Conservation (phyloP, 2,797 vertebrate species). For the Hoplostethus mediterraneus region DNA sequence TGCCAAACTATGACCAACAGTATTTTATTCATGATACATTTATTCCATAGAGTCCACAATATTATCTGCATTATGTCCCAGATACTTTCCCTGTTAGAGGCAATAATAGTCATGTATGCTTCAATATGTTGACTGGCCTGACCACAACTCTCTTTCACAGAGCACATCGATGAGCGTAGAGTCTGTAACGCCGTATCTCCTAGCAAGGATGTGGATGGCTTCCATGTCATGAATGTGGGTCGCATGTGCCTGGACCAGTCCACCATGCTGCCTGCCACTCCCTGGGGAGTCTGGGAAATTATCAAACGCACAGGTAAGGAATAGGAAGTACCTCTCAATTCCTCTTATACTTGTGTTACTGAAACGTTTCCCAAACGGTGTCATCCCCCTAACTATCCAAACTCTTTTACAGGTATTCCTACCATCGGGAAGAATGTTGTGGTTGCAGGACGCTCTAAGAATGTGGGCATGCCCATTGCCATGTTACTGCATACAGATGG, state of each 20-base stretch:
- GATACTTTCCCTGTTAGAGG: not conserved
- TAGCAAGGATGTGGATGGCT: conserved; percentile 96
- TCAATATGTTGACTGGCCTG: conserved; percentile 1
- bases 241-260: conserved; percentile 97
- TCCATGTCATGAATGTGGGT: conserved; percentile 96
- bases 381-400: not conserved
- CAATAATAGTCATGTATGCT: no score
- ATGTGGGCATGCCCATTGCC: conserved; percentile 98
- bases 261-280: conserved; percentile 96
- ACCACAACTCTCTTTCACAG: conserved; percentile 70
- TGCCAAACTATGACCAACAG: no score
- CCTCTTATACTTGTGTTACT: not conserved
- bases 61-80: not conserved
- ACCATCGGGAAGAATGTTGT: conserved; percentile 96
- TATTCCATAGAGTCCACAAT: not conserved
- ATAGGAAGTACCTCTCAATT: fast-evolving
- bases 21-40: no score
- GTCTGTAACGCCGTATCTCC: conserved; percentile 95
- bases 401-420: conserved; percentile 87
- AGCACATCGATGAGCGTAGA: conserved; percentile 92
- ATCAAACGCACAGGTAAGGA: conserved; percentile 93
- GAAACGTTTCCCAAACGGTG: not conserved
- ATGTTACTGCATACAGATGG: conserved; percentile 98
- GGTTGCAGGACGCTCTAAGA: conserved; percentile 96
- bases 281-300: conserved; percentile 97